Base-by-base conservation (phyloP, 1,140 invertebrate species). In the Ceratosolen fusciceps region DNA sequence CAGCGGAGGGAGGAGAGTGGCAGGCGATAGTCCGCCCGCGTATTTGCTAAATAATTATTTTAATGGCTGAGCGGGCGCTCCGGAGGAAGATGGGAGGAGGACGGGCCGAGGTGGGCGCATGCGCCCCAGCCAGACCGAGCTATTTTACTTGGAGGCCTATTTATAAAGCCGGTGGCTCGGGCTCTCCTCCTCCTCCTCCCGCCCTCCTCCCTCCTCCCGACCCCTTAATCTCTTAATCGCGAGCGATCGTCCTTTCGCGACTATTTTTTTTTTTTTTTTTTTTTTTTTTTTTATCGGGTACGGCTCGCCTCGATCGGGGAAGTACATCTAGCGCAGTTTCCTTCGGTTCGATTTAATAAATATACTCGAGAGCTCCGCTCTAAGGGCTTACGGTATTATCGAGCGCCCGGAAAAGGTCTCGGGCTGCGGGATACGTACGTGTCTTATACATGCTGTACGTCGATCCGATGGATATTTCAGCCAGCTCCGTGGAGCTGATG, bases 1-100 rank as follows among this genome's bases (percentile, higher is more conserved):
- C 14, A 8, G 16, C 52, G 31, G 54, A n/a, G n/a, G n/a, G n/a
- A n/a, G n/a, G n/a, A n/a, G n/a, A n/a, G n/a, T n/a, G 52, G 71
- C 26, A 60, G 34, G 52, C 29, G 37, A 60, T 47, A 65, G 72
- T 49, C 62, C 29, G 72, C n/a, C 14, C 16, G 77, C 58, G 58
- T 56, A 68, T 79, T 79, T 58, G 72, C 62, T 70, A 74, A 79
- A 74, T 74, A 74, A 79, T 79, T 74, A 74, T 68, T 79, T 67
- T 24, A 74, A 79, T 78, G 77, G 68, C 58, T 16, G 29, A 29
- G 26, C 24, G 14, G 47, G n/a, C n/a, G n/a, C n/a, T n/a, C n/a
- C n/a, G n/a, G n/a, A n/a, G n/a, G n/a, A n/a, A n/a, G n/a, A n/a
- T n/a, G n/a, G n/a, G n/a, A n/a, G n/a, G n/a, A n/a, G n/a, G n/a